Percentiles rank a stretch among this genome's conserved stretches.
phyloP scores from a whole-genome alignment of 2,888 invertebrate genomes.

The Athetis lepigone region DNA sequence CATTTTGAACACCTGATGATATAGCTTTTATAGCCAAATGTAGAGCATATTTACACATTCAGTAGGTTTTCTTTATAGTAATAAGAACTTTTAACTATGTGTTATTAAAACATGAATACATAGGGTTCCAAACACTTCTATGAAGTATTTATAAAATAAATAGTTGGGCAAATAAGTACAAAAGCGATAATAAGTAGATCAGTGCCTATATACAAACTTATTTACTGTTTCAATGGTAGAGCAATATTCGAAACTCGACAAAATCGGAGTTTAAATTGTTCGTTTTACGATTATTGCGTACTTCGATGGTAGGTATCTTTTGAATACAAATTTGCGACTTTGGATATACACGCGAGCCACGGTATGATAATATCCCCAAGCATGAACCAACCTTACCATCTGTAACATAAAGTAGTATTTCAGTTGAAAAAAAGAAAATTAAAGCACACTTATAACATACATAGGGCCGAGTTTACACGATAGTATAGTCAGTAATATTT shows the following conservation, averaged over 20 bases:
- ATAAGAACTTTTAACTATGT: neutral
- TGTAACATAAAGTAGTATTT: slow-evolving; percentile 35
- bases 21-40: neutral
- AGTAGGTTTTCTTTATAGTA: neutral
- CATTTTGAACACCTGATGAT: neutral
- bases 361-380: slow-evolving; percentile 32
- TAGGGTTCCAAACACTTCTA: slow-evolving; percentile 26
- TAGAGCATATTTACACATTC: neutral
- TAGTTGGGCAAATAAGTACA: slow-evolving; percentile 32
- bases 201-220: slow-evolving; percentile 60
- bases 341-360: slow-evolving; percentile 77
- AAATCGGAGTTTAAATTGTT: slow-evolving; percentile 86
- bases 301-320: slow-evolving; percentile 84
- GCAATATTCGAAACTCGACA: slow-evolving; percentile 80
- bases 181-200: slow-evolving; percentile 54
- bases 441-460: slow-evolving; percentile 67
- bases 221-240: slow-evolving; percentile 72
- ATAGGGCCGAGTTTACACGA: slow-evolving; percentile 74
- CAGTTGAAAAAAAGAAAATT: slow-evolving; percentile 16
- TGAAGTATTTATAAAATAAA: slow-evolving; percentile 57
- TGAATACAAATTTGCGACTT: slow-evolving; percentile 85
- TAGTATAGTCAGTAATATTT: slow-evolving; percentile 75
- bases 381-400: slow-evolving; percentile 55
- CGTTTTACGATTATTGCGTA: slow-evolving; percentile 86
- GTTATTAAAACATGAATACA: slow-evolving; percentile 20